Conservation (phyloP, 2,797 vertebrate genomes). For the Spheniscus humboldti region DNA sequence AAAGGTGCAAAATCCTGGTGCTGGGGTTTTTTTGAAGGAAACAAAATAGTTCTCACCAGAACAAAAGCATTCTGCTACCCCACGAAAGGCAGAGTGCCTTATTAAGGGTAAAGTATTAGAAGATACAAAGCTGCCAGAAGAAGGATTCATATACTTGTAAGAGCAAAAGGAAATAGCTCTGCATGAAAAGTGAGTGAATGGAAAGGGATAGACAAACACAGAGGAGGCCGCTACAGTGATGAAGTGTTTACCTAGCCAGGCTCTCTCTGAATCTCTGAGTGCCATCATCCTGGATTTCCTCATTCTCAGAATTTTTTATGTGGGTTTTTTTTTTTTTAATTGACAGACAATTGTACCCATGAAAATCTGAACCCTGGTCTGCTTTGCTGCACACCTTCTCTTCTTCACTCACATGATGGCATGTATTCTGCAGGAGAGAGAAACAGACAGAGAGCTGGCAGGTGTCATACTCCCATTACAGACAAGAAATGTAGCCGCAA, state of each 20-base stretch:
- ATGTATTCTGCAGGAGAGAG: background rate
- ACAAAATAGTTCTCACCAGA: background rate
- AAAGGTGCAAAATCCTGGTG: slow-evolving; percentile 4
- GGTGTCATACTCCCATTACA: background rate
- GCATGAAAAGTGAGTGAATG: background rate
- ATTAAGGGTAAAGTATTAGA: background rate
- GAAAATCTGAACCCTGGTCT: background rate
- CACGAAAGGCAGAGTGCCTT: background rate
- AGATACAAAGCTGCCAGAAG: background rate
- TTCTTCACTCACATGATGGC: background rate
- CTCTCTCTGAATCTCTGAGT: slow-evolving; percentile 17
- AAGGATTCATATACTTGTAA: background rate
- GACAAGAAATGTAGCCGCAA: background rate
- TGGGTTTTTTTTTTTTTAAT: background rate
- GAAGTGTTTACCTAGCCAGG: slow-evolving; percentile 1
- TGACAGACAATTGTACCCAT: background rate
- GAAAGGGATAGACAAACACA: slow-evolving; percentile 33
- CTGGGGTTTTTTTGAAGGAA: background rate
- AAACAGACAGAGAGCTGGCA: background rate
- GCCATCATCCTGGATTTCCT: slow-evolving; percentile 1
- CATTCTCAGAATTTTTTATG: slow-evolving; percentile 21
- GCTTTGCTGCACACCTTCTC: background rate
- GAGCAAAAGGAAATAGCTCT: slow-evolving; percentile 7
- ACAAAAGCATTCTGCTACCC: background rate
- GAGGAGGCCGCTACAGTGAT: background rate